A percentile compares a stretch with the other conserved stretches of the same genome.
Evolutionary conservation across 2,797 vertebrate species (phyloP).

Genomic region (Lepilemur ruficaudatus): DNA sequence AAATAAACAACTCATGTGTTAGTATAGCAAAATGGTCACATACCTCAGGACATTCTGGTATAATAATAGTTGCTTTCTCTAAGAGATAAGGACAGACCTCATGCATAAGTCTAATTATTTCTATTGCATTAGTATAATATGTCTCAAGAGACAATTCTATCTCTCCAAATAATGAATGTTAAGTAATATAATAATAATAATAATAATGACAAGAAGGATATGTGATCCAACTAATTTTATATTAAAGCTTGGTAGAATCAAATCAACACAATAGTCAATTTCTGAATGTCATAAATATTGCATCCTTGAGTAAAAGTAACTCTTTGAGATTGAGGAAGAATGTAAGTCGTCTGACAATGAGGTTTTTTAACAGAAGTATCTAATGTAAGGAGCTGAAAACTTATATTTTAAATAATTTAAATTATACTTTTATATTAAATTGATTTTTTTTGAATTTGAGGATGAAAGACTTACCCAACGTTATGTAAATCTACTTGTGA

Average conservation of each 20-base stretch:
- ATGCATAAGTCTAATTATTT: conserved; percentile 30
- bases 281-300: conserved; percentile 1
- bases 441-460: conserved; percentile 12
- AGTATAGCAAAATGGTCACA: neutral
- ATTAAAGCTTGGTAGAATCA: neutral
- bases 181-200: conserved; percentile 19
- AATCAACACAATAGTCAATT: neutral
- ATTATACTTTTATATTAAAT: conserved; percentile 3
- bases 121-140: neutral
- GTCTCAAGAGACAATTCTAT: neutral
- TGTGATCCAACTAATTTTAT: neutral
- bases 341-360: neutral
- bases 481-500: neutral
- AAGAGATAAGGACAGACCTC: conserved; percentile 16
- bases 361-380: neutral
- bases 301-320: neutral
- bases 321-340: neutral
- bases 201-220: neutral
- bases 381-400: neutral
- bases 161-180: neutral
- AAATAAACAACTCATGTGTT: conserved; percentile 10
- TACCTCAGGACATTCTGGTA: neutral
- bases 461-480: neutral
- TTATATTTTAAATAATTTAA: neutral
- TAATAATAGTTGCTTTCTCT: conserved; percentile 16